Evolutionary conservation across 2,888 invertebrate species (phyloP).

Genomic region (Cactoblastis cactorum): DNA sequence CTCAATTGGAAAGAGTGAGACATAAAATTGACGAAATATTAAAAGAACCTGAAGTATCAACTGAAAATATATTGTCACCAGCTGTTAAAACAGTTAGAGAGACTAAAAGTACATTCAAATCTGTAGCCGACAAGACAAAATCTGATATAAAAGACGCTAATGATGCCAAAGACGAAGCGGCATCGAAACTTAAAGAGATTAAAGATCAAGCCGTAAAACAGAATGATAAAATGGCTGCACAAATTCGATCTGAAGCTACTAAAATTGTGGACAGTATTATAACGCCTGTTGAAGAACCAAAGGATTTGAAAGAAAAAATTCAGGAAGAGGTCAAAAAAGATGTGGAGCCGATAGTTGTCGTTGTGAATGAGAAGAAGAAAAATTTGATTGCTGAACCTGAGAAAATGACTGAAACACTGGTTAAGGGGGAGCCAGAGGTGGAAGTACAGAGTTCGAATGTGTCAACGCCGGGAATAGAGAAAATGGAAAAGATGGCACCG

Average conservation of each 20-base stretch:
- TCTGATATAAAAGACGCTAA: conserved; percentile 42
- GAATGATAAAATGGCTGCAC: conserved; percentile 45
- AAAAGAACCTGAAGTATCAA: conserved; percentile 69
- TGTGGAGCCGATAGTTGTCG: conserved; percentile 63
- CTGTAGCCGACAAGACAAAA: conserved; percentile 46
- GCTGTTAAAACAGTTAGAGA: conserved; percentile 41
- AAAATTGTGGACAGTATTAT: conserved; percentile 71
- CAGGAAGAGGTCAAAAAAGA: conserved; percentile 42
- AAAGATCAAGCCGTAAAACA: conserved; percentile 52
- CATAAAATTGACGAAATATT: conserved; percentile 71
- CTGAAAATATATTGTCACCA: conserved; percentile 61
- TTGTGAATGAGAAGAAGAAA: conserved; percentile 64
- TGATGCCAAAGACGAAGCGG: conserved; percentile 44
- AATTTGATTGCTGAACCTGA: conserved; percentile 41
- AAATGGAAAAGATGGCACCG: conserved; percentile 37
- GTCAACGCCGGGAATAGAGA: conserved; percentile 55
- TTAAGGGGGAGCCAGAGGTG: conserved; percentile 79
- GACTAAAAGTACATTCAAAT: conserved; percentile 44
- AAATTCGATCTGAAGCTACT: conserved; percentile 59
- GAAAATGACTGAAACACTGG: conserved; percentile 64
- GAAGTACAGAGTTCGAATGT: conserved; percentile 81
- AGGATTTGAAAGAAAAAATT: conserved; percentile 35
- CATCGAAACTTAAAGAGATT: conserved; percentile 42
- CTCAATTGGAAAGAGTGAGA: conserved; percentile 68
- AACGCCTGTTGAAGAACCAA: conserved; percentile 68